Evolutionary conservation across 2,888 invertebrate species (phyloP).

Genomic region (Drosophila mimetica): DNA sequence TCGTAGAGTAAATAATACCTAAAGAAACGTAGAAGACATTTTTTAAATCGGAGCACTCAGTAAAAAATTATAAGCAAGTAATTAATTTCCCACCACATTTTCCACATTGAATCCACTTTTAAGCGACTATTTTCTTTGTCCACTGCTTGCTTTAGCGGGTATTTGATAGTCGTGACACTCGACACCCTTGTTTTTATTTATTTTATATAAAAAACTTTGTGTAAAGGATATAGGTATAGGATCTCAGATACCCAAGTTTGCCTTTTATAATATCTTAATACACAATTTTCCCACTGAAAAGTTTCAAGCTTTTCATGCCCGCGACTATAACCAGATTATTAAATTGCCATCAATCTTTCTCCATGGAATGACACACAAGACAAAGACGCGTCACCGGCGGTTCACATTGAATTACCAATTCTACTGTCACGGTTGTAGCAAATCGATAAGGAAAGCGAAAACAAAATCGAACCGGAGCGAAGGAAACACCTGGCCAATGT

Average conservation of each 20-base stretch:
- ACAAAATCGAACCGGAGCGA: conserved; percentile 24
- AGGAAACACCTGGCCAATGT: conserved; percentile 56
- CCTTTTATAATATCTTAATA: neutral
- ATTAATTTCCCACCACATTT: too few species aligned
- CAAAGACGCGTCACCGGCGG: conserved; percentile 16
- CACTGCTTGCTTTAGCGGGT: too few species aligned
- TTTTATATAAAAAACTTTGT: too few species aligned
- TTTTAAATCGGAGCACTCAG: too few species aligned
- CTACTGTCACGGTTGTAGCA: conserved; percentile 8
- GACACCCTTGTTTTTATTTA: too few species aligned
- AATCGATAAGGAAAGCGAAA: conserved; percentile 41
- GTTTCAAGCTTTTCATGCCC: neutral
- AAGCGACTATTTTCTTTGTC: too few species aligned
- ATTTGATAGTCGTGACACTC: too few species aligned
- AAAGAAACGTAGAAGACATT: too few species aligned
- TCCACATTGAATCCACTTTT: too few species aligned
- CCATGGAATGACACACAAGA: conserved; percentile 1
- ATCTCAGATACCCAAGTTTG: neutral
- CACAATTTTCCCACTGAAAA: neutral
- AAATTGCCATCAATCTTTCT: conserved; percentile 44
- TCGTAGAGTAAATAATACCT: too few species aligned
- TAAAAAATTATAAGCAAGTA: too few species aligned
- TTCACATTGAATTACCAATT: conserved; percentile 34
- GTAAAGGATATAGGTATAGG: too few species aligned
- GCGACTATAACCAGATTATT: conserved; percentile 36